A percentile compares a stretch with the other conserved stretches of the same genome.
Evolutionary conservation across 2,113 vertebrate species (phyloP).

Genomic region (Misgurnus anguillicaudatus): DNA sequence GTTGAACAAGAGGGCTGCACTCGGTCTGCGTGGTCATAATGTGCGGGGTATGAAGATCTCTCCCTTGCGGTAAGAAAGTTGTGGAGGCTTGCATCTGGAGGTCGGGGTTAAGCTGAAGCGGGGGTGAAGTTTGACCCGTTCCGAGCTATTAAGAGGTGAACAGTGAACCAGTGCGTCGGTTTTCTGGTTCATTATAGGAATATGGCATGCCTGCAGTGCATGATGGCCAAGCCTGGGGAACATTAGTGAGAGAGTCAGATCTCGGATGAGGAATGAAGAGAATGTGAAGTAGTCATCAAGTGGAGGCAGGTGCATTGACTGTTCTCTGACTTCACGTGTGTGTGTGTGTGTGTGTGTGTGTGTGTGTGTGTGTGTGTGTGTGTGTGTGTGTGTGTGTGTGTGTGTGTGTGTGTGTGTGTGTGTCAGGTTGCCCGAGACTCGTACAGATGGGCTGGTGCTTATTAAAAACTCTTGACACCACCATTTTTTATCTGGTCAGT

Average conservation of each 20-base stretch:
- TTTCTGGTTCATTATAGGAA: background rate
- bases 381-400: slow-evolving; percentile 21
- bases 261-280: slow-evolving; percentile 40
- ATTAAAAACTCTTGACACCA: slow-evolving; percentile 31
- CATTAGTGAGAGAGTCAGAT: slow-evolving; percentile 53
- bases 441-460: slow-evolving; percentile 15
- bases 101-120: slow-evolving; percentile 57
- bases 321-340: background rate
- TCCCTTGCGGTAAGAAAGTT: background rate
- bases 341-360: slow-evolving; percentile 7
- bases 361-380: background rate
- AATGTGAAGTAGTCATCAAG: slow-evolving; percentile 39
- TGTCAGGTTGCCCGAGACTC: slow-evolving; percentile 1
- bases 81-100: slow-evolving; percentile 4
- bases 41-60: background rate
- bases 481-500: slow-evolving; percentile 26
- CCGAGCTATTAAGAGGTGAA: background rate
- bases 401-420: slow-evolving; percentile 19
- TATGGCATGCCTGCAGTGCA: slow-evolving; percentile 49
- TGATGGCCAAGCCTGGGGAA: slow-evolving; percentile 45
- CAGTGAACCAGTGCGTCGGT: background rate
- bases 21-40: too few relatives aligned
- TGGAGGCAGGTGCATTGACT: slow-evolving; percentile 62
- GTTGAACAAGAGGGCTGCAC: background rate
- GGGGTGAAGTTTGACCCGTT: slow-evolving; percentile 17